phyloP scores from a whole-genome alignment of 2,797 vertebrate species.

The Aythya fuligula region DNA sequence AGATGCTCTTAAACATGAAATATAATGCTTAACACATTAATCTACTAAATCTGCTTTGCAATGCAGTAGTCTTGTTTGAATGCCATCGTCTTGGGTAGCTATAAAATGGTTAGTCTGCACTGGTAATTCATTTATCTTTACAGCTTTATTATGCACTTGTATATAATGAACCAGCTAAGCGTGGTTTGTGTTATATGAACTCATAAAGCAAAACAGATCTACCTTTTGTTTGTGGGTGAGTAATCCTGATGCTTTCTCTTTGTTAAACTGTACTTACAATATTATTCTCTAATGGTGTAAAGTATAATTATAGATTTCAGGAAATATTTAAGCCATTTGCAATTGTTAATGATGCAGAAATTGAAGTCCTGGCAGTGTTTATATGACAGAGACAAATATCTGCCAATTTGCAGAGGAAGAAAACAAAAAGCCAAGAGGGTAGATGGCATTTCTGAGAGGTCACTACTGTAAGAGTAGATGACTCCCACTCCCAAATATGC shows the following conservation, averaged over 20 bases:
- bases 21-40: background rate
- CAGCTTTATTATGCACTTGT: background rate
- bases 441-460: background rate
- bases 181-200: background rate
- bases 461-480: background rate
- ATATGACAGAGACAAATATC: background rate
- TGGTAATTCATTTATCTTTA: conserved; percentile 25
- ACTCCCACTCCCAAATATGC: background rate
- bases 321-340: background rate
- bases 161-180: background rate
- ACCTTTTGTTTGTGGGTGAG: background rate
- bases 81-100: background rate
- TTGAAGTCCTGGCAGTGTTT: background rate
- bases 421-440: background rate
- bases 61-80: background rate
- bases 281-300: background rate
- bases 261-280: background rate
- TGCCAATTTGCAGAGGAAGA: background rate
- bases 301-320: background rate
- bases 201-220: background rate
- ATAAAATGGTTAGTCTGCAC: background rate
- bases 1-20: background rate
- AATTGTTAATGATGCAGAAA: background rate
- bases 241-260: background rate
- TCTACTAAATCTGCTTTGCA: background rate